These are phyloP conservation scores for Pentamera pediparva DNA, from an alignment of 53 echinoderm and acorn worm genomes.

Conservation along the genomic window DNA sequence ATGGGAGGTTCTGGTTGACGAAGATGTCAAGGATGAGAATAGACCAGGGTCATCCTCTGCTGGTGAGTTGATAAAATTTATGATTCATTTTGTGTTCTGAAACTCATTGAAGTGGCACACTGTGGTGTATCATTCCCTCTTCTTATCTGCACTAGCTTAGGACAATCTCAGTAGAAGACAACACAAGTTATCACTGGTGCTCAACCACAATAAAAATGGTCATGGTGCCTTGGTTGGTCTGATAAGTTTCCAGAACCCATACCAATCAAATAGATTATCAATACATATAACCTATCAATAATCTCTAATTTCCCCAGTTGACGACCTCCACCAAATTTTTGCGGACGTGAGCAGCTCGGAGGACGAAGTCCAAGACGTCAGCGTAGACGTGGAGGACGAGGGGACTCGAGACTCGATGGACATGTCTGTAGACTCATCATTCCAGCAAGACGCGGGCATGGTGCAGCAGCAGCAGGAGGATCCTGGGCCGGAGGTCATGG, in stretches of 20 bases:
- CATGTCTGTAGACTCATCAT: slow-evolving; percentile 27
- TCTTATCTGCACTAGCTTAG: too few species aligned
- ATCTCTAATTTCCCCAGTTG: slow-evolving; percentile 37
- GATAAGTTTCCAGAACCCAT: too few species aligned
- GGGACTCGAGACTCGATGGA: slow-evolving; percentile 42
- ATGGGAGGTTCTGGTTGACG: slow-evolving; percentile 94
- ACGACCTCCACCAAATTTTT: slow-evolving; percentile 77
- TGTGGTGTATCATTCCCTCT: too few species aligned
- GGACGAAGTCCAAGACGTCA: slow-evolving; percentile 71
- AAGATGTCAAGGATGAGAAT: slow-evolving; percentile 91
- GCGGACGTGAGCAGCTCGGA: slow-evolving; percentile 79
- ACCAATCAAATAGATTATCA: too few species aligned
- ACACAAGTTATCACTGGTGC: neutral
- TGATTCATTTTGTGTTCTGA: neutral
- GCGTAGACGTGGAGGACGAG: slow-evolving; percentile 64
- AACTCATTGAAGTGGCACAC: too few species aligned
- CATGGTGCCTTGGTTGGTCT: neutral
- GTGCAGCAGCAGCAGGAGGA: slow-evolving; percentile 37
- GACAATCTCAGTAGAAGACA: too few species aligned
- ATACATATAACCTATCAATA: too few species aligned
- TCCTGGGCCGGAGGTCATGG: slow-evolving; percentile 17
- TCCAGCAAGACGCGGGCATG: too few species aligned
- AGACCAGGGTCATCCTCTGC: slow-evolving; percentile 46
- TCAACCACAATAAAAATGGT: neutral
- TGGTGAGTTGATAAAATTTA: slow-evolving; percentile 34